A percentile compares a stretch with the other conserved stretches of the same genome.
These are phyloP conservation scores for Mythimna vitellina DNA, from an alignment of 2,888 invertebrate genomes.

Conservation along the genomic window DNA sequence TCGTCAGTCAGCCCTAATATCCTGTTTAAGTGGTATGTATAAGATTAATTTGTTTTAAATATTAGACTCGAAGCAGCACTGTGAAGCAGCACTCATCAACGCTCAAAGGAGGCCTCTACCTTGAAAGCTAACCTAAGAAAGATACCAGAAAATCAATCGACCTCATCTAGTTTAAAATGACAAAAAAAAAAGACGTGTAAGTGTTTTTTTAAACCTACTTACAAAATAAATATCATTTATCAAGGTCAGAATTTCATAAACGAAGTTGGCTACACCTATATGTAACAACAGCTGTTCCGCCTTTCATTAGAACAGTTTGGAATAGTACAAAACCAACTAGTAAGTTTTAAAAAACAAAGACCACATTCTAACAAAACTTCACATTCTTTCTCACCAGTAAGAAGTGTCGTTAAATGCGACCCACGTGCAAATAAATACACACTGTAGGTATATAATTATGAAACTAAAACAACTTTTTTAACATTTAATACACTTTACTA, in stretches of 20 bases:
- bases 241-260: not conserved
- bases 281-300: not conserved
- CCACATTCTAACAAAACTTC: not conserved
- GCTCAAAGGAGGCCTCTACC: not conserved
- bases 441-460: not conserved
- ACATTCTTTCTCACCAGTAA: not conserved
- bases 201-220: too few relatives aligned
- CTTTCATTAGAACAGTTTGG: not conserved
- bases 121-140: not conserved
- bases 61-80: not conserved
- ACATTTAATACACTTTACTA: conserved; percentile 29
- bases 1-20: too few relatives aligned
- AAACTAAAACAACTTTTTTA: conserved; percentile 12
- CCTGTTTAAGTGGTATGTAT: not conserved
- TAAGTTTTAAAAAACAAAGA: not conserved
- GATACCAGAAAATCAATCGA: not conserved
- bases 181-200: too few relatives aligned
- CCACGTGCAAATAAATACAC: not conserved
- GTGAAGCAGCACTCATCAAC: not conserved
- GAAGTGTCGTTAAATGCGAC: not conserved
- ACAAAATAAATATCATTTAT: too few relatives aligned
- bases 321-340: not conserved
- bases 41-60: not conserved
- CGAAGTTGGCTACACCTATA: not conserved
- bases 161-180: too few relatives aligned